A percentile compares a stretch with the other conserved stretches of the same genome.
These are phyloP conservation scores for Pholis gunnellus DNA, from an alignment of 2,113 vertebrate species.

Conservation along the genomic window DNA sequence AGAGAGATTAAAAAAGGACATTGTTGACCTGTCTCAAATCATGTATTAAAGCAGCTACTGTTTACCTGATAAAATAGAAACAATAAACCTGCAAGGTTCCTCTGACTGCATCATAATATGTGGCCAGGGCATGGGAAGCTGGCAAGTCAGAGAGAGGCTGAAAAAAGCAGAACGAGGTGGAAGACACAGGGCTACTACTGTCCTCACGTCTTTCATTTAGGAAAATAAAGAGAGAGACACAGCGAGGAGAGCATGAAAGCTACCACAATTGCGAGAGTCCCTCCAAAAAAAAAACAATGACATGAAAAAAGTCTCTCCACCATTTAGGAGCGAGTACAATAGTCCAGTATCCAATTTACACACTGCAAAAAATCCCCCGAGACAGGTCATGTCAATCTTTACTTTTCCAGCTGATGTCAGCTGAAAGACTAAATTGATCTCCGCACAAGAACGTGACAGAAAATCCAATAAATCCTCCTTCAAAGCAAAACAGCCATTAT, in stretches of 20 bases:
- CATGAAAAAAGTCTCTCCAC: neutral
- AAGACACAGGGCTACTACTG: neutral
- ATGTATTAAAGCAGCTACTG: constrained; percentile 28
- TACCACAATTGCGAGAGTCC: neutral
- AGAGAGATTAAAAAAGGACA: constrained; percentile 25
- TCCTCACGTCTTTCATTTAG: neutral
- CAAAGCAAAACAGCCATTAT: constrained; percentile 62
- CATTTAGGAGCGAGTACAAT: neutral
- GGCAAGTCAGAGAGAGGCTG: neutral
- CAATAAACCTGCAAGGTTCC: constrained; percentile 1
- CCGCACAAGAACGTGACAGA: constrained; percentile 62
- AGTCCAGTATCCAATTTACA: neutral
- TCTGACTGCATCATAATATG: constrained; percentile 4
- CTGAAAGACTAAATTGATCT: constrained; percentile 56
- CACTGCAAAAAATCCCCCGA: constrained; percentile 2
- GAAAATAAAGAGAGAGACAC: neutral
- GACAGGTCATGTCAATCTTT: constrained; percentile 50
- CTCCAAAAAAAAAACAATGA: neutral
- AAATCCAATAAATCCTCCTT: constrained; percentile 72
- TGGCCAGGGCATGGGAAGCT: neutral
- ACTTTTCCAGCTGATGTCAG: constrained; percentile 67
- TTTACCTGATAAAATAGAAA: constrained; percentile 35
- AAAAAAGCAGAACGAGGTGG: neutral
- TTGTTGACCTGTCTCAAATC: constrained; percentile 9
- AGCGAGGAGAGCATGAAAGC: neutral